Evolutionary conservation across 2,113 vertebrate genomes (phyloP).

Genomic region (Pangasianodon hypophthalmus): DNA sequence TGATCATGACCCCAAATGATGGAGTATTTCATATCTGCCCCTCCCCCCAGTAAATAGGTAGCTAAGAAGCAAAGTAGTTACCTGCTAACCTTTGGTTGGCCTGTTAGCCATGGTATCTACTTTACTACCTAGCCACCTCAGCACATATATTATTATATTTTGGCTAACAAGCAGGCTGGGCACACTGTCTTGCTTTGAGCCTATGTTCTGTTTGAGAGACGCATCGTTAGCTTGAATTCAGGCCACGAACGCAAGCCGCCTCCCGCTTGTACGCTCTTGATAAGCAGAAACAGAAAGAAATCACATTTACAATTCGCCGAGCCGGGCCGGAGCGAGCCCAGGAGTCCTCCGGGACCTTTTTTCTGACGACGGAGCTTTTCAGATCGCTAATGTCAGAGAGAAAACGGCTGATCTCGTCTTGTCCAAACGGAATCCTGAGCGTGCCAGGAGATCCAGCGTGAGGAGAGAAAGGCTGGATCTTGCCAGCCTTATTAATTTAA

Average conservation of each 20-base stretch:
- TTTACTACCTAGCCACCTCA: not conserved
- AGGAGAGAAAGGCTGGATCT: not conserved
- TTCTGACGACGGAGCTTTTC: constrained; percentile 19
- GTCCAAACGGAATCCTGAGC: not conserved
- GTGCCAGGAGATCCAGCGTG: not conserved
- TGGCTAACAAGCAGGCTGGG: too few species aligned
- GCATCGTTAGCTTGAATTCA: constrained; percentile 30
- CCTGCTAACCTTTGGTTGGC: not conserved
- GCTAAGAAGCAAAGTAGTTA: not conserved
- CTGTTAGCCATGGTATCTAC: not conserved
- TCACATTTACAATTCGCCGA: constrained; percentile 37
- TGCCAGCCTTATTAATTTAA: not conserved
- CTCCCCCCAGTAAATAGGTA: not conserved
- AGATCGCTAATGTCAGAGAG: constrained; percentile 13
- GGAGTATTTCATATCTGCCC: not conserved
- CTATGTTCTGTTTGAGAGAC: not conserved
- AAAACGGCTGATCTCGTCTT: constrained; percentile 17
- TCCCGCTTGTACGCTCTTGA: constrained; percentile 42
- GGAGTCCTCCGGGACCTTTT: constrained; percentile 17
- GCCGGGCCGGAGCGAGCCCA: not conserved
- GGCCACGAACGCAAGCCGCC: not conserved
- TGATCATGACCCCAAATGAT: not conserved
- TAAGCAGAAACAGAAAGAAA: constrained; percentile 40
- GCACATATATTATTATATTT: not conserved
- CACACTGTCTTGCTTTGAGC: not conserved